phyloP scores from a whole-genome alignment of 2,797 vertebrate species.

The Chlorospingus semifuscus region DNA sequence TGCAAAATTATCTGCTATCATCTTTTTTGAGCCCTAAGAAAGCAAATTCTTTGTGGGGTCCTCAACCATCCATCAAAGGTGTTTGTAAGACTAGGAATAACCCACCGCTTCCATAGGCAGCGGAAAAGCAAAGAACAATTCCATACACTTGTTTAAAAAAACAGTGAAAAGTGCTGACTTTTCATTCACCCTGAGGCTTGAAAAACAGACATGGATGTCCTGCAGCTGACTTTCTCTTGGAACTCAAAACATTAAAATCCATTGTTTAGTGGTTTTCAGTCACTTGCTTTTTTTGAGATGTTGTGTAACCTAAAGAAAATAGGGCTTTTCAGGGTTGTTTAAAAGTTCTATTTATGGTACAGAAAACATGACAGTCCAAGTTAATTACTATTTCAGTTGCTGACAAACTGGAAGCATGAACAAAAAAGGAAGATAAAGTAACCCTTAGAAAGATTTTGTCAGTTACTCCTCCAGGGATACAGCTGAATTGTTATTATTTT shows the following conservation, averaged over 20 bases:
- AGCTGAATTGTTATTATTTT: not conserved
- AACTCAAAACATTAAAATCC: constrained; percentile 7
- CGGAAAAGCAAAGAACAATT: not conserved
- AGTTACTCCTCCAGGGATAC: not conserved
- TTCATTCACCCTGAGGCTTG: not conserved
- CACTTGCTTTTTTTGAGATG: not conserved
- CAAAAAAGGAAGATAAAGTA: not conserved
- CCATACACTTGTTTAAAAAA: not conserved
- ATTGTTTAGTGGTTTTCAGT: not conserved
- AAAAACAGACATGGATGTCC: not conserved
- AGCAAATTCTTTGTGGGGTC: not conserved
- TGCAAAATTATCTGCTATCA: not conserved
- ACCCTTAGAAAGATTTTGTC: not conserved
- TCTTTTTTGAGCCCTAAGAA: not conserved
- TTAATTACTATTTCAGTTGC: constrained; percentile 41
- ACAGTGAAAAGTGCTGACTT: not conserved
- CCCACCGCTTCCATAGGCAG: not conserved
- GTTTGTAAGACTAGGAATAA: not conserved
- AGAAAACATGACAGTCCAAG: constrained; percentile 3
- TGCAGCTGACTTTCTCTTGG: not conserved
- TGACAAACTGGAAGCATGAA: constrained; percentile 14
- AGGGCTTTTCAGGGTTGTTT: not conserved
- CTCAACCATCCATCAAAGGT: not conserved
- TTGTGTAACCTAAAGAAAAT: constrained; percentile 43
- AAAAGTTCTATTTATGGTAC: constrained; percentile 32